Base-by-base conservation (phyloP, 1,140 invertebrate species). In the Drosophila watanabei region DNA sequence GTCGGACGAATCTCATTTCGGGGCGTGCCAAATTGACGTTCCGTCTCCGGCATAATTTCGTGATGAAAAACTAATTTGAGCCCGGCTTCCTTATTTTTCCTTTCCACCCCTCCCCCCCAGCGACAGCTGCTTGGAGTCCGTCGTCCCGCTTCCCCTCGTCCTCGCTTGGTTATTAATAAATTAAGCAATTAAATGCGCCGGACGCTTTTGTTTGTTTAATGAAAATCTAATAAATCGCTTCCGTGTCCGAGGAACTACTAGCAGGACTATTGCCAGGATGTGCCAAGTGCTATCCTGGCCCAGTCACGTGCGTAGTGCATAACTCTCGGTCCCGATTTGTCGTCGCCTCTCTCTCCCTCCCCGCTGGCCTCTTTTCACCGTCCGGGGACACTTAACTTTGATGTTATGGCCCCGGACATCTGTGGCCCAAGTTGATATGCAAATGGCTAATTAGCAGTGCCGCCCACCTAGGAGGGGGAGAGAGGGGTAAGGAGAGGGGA, bases 181-280 rank as follows among this genome's bases (percentile, higher is more conserved):
- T 88, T 84, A 89, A 85, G 85, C 85, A 88, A 89, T 88, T 88
- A 88, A 89, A 89, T 79, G 85, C 65, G 73, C 59, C 76, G 78
- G 51, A 80, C 73, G 79, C 78, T 84, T 84, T 88, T 88, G 85
- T 88, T 89, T 89, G 70, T 69, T 75, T 81, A 80, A 89, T 88
- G 81, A 81, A 87, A 88, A 88, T 88, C 85, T 71, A 88, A 88
- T 88, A 81, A 88, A 79, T 88, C 82, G 77, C 85, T 79, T 71
- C 75, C 76, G 72, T 87, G 83, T 77, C 51, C 58, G 18, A 43
- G 71, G 28, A 71, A 61, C 57, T 52, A 78, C 46, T 75, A 4
- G 2, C 13, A 24, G 51, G 43, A 45, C 43, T 48, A n/a, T 9
- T 13, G n/a, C 6, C n/a, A 37, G 33, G 18, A 37, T 24, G 24